Evolutionary conservation across 2,113 vertebrate species (phyloP).

Genomic region (Cavia porcellus): DNA sequence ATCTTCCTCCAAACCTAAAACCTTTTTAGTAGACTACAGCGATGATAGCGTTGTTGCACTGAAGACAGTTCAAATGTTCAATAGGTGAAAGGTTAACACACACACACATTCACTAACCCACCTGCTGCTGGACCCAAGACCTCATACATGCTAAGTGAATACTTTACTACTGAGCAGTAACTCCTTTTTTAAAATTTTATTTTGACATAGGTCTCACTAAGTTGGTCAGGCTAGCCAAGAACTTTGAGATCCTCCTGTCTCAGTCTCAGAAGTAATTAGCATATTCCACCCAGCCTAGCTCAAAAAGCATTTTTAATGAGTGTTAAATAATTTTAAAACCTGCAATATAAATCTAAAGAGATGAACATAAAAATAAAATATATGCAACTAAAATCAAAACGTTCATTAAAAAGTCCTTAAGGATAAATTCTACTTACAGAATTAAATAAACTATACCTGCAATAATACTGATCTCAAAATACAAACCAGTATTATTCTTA

Average conservation of each 20-base stretch:
- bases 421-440: not conserved
- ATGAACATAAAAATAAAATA: not conserved
- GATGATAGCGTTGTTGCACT: not conserved
- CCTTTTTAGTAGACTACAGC: not conserved
- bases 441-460: not conserved
- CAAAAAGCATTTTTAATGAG: slow-evolving; percentile 26
- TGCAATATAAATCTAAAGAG: slow-evolving; percentile 23
- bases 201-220: not conserved
- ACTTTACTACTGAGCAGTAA: not conserved
- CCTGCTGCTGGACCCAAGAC: not conserved
- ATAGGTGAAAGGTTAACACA: slow-evolving; percentile 2
- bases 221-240: not conserved
- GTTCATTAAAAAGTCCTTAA: slow-evolving; percentile 15
- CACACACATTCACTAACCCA: not conserved
- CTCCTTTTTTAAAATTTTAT: not conserved
- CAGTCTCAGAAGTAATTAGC: not conserved
- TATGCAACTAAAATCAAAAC: not conserved
- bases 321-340: slow-evolving; percentile 40
- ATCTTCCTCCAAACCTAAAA: slow-evolving; percentile 2
- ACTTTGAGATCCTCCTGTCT: not conserved
- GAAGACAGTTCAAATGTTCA: slow-evolving; percentile 3
- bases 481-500: not conserved
- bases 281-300: not conserved
- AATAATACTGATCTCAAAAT: not conserved
- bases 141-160: not conserved